Conservation (phyloP, 2,113 vertebrate genomes). For the Eulemur macaco region DNA sequence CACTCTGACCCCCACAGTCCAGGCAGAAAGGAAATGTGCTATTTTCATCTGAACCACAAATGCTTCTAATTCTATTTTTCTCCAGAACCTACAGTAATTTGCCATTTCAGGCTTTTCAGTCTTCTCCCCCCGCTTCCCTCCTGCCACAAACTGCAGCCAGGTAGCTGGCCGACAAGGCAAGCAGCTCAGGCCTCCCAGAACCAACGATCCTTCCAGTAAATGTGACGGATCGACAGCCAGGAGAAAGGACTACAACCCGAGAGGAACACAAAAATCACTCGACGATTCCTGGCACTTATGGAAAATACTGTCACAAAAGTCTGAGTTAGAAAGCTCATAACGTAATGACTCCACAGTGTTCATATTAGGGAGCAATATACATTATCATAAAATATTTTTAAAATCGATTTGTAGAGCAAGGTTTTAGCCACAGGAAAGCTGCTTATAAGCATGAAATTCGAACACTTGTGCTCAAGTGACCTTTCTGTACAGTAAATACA, state of each 20-base stretch:
- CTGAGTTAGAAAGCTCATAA: slow-evolving; percentile 2
- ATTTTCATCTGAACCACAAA: slow-evolving; percentile 80
- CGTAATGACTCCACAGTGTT: background rate
- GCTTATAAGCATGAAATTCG: slow-evolving; percentile 44
- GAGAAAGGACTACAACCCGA: background rate
- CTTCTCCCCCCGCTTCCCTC: background rate
- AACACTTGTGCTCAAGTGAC: slow-evolving; percentile 57
- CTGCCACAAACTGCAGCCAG: slow-evolving; percentile 50
- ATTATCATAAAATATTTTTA: slow-evolving; percentile 42
- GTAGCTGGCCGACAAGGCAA: slow-evolving; percentile 25
- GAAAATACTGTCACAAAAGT: background rate
- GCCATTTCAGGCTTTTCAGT: slow-evolving; percentile 56
- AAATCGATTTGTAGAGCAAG: slow-evolving; percentile 58
- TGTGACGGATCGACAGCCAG: background rate
- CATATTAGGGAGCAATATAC: background rate
- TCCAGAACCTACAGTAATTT: slow-evolving; percentile 70
- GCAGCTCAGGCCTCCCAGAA: slow-evolving; percentile 29
- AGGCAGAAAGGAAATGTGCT: slow-evolving; percentile 76
- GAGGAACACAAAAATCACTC: background rate
- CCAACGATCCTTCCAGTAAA: slow-evolving; percentile 50
- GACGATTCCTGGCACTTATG: background rate
- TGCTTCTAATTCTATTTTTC: slow-evolving; percentile 78
- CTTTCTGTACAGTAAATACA: background rate
- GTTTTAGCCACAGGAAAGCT: slow-evolving; percentile 47
- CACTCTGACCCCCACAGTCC: slow-evolving; percentile 52